Conservation (phyloP, 2,888 invertebrate species). For the Drosophila rubida region DNA sequence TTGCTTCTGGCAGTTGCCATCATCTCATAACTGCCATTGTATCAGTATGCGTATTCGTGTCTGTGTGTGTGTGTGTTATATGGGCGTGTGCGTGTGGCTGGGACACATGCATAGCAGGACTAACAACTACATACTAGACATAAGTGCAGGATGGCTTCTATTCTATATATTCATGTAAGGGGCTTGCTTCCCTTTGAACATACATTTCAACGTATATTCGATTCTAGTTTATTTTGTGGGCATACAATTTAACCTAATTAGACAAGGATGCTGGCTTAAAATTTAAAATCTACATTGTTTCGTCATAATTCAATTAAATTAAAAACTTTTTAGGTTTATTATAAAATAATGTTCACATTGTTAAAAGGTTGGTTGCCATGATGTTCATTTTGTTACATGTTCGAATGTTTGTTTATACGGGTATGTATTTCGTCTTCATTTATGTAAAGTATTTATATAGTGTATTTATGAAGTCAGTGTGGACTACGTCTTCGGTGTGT, state of each 20-base stretch:
- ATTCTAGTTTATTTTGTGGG: conserved; percentile 43
- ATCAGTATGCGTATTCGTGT: conserved; percentile 7
- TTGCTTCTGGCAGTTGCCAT: conserved; percentile 39
- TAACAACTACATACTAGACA: conserved; percentile 54
- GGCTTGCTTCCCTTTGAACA: conserved; percentile 10
- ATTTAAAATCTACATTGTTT: conserved; percentile 38
- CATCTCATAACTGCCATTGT: not conserved
- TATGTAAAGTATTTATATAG: conserved; percentile 29
- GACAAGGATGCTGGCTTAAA: conserved; percentile 58
- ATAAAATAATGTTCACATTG: conserved; percentile 63
- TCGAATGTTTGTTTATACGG: conserved; percentile 27
- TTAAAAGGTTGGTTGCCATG: conserved; percentile 41
- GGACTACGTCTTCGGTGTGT: conserved; percentile 31
- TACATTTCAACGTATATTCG: conserved; percentile 19
- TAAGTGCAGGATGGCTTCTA: conserved; percentile 63
- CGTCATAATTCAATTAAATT: conserved; percentile 55
- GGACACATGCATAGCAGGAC: conserved; percentile 63
- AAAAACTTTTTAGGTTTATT: conserved; percentile 69
- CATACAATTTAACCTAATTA: conserved; percentile 56
- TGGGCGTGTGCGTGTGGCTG: conserved; percentile 8
- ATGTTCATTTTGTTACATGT: conserved; percentile 48
- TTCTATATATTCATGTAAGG: conserved; percentile 29
- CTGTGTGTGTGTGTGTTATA: conserved; percentile 24
- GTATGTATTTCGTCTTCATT: conserved; percentile 23
- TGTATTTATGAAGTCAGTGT: conserved; percentile 33